These are phyloP conservation scores for Ornithorhynchus anatinus DNA, from an alignment of 2,113 vertebrate species.

Conservation along the genomic window DNA sequence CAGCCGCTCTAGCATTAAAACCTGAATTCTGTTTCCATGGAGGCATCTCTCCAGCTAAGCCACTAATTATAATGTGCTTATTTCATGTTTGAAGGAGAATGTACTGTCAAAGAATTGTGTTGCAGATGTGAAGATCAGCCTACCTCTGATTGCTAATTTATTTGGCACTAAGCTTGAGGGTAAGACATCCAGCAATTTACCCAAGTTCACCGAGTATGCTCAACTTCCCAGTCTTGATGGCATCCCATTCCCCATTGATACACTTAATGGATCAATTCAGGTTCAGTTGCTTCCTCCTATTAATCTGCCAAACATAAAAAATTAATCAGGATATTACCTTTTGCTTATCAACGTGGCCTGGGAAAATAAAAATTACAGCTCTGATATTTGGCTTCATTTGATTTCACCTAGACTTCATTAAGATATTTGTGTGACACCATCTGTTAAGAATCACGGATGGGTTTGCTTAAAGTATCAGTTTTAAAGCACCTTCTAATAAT, in stretches of 20 bases:
- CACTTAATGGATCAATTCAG: conserved; percentile 8
- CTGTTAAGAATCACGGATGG: too few species aligned
- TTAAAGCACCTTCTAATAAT: too few species aligned
- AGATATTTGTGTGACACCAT: too few species aligned
- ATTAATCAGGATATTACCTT: conserved; percentile 24
- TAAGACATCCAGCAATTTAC: conserved; percentile 22
- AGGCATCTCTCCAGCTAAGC: conserved; percentile 1
- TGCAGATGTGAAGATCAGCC: conserved; percentile 1
- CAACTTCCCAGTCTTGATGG: conserved; percentile 3
- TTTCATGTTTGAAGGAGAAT: conserved; percentile 7
- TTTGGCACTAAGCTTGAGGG: neutral
- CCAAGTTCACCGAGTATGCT: neutral
- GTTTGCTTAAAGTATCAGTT: too few species aligned
- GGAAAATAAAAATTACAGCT: conserved; percentile 25
- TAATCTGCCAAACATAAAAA: conserved; percentile 13
- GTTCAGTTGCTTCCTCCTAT: conserved; percentile 3
- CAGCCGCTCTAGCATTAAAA: neutral
- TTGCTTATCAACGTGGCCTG: too few species aligned
- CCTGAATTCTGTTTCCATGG: neutral
- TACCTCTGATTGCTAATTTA: neutral
- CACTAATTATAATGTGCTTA: neutral
- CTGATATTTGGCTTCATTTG: conserved; percentile 32
- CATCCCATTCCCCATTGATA: neutral
- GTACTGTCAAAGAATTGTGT: neutral
- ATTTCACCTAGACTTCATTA: too few species aligned